These are phyloP conservation scores for Malacoctenus gilli DNA, from an alignment of 2,797 vertebrate genomes.

Conservation along the genomic window DNA sequence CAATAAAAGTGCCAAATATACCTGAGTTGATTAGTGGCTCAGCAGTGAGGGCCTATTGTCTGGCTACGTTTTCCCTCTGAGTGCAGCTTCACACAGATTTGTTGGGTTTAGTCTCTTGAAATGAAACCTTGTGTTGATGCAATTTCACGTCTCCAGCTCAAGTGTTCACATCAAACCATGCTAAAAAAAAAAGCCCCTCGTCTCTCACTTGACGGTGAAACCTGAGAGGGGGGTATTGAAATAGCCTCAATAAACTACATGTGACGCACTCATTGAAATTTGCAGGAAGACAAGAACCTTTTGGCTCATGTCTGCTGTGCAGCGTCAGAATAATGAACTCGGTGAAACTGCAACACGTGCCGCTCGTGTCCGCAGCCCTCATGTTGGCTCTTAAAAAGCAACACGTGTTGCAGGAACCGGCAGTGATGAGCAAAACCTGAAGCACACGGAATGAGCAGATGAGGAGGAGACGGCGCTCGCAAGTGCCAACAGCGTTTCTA, in stretches of 20 bases:
- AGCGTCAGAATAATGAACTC: too few species aligned
- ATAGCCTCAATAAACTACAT: neutral
- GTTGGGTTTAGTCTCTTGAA: neutral
- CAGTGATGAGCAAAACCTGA: neutral
- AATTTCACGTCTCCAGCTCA: too few species aligned
- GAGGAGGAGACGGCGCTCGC: neutral
- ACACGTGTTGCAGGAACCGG: constrained; percentile 20
- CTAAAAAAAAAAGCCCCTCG: neutral
- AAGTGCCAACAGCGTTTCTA: constrained; percentile 4
- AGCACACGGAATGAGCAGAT: constrained; percentile 1
- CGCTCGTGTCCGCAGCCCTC: neutral
- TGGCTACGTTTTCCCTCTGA: neutral
- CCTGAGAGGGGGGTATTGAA: neutral
- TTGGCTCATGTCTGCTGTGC: neutral
- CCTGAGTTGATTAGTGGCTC: too few species aligned
- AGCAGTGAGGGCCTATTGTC: neutral
- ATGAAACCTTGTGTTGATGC: too few species aligned
- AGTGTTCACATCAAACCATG: neutral
- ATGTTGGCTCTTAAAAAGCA: neutral
- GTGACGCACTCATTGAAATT: constrained; percentile 13
- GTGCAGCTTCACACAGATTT: neutral
- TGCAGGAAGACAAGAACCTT: neutral
- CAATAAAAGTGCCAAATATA: neutral
- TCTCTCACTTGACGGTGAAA: neutral
- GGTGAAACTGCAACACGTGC: too few species aligned